Evolutionary conservation across 2,113 vertebrate genomes (phyloP).

Genomic region (Gavialis gangeticus): DNA sequence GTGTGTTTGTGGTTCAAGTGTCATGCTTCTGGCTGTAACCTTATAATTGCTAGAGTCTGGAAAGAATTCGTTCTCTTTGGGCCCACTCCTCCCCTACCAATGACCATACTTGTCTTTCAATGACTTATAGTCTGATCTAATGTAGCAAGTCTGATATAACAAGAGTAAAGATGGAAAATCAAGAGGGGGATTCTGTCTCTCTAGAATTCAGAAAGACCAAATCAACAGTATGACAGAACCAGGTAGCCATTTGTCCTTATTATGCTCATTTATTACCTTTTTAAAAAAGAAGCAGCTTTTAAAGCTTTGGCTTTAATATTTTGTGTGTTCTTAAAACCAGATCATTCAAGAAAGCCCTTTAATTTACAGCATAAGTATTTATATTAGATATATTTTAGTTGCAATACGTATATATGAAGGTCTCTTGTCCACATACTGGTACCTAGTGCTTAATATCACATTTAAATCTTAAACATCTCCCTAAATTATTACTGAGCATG

Average conservation of each 20-base stretch:
- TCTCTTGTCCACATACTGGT: accelerated
- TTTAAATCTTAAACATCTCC: not conserved
- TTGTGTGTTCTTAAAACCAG: not conserved
- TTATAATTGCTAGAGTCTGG: not conserved
- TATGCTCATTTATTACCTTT: accelerated
- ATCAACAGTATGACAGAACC: accelerated
- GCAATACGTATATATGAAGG: accelerated
- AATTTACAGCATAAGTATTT: not conserved
- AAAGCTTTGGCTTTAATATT: not conserved
- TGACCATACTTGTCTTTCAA: not conserved
- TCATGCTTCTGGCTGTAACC: not conserved
- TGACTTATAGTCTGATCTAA: not conserved
- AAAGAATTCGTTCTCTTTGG: not conserved
- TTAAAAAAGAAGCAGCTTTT: not conserved
- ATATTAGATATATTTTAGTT: accelerated
- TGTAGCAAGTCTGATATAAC: not conserved
- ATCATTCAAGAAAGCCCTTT: slow-evolving; percentile 16
- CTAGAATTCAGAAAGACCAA: not conserved
- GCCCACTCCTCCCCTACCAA: not conserved
- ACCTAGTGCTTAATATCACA: not conserved
- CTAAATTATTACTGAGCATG: not conserved
- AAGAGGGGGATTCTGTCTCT: no score
- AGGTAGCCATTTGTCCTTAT: accelerated
- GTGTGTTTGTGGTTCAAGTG: not conserved
- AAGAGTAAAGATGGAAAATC: not conserved